phyloP scores from a whole-genome alignment of 2,888 invertebrate genomes.

The Ophion costatus region DNA sequence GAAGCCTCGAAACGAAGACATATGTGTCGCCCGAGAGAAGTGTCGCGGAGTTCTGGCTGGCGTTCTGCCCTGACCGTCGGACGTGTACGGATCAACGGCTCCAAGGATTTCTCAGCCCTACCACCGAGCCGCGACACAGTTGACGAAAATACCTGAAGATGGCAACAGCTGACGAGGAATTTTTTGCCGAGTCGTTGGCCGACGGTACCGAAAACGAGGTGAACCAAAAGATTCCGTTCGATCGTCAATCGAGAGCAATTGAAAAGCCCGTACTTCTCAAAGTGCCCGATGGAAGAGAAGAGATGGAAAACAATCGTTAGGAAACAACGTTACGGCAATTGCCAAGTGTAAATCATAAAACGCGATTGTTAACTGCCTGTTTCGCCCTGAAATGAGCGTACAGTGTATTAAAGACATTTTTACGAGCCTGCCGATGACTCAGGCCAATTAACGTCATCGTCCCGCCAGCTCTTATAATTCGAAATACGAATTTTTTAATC shows the following conservation, averaged over 20 bases:
- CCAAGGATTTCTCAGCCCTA: slow-evolving; percentile 55
- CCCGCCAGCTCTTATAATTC: slow-evolving; percentile 17
- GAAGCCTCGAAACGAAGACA: slow-evolving; percentile 28
- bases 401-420: slow-evolving; percentile 65
- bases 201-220: slow-evolving; percentile 50
- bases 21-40: slow-evolving; percentile 35
- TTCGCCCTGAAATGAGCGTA: slow-evolving; percentile 71
- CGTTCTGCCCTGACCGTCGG: slow-evolving; percentile 59
- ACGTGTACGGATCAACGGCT: slow-evolving; percentile 30
- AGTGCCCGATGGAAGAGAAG: background rate
- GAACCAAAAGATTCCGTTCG: slow-evolving; percentile 3
- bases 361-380: slow-evolving; percentile 65
- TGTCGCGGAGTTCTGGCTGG: slow-evolving; percentile 35
- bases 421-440: slow-evolving; percentile 48
- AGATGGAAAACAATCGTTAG: slow-evolving; percentile 2
- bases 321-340: slow-evolving; percentile 29
- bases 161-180: slow-evolving; percentile 76
- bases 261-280: slow-evolving; percentile 9
- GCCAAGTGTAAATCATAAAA: slow-evolving; percentile 39
- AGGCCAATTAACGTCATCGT: slow-evolving; percentile 55
- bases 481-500: slow-evolving; percentile 24
- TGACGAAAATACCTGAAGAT: slow-evolving; percentile 66
- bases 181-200: slow-evolving; percentile 46
- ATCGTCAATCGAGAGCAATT: slow-evolving; percentile 2
- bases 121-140: slow-evolving; percentile 45